A percentile compares a stretch with the other conserved stretches of the same genome.
phyloP scores from a whole-genome alignment of 1,140 invertebrate genomes.

The Aphidius gifuensis region DNA sequence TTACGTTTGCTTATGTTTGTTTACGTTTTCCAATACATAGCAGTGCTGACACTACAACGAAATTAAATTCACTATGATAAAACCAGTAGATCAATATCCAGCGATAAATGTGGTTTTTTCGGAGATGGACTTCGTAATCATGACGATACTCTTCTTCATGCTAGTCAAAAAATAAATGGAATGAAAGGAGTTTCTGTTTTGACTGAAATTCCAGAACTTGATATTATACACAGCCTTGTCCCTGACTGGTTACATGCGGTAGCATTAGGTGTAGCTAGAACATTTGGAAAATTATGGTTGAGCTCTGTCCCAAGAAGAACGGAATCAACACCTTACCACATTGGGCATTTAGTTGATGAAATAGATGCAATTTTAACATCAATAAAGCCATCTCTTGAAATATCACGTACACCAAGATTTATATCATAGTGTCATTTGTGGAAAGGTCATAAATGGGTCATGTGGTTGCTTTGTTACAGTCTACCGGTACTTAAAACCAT shows the following conservation, averaged over 20 bases:
- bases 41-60: too few species aligned
- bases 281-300: constrained; percentile 26
- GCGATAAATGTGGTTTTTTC: too few species aligned
- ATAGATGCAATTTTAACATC: too few species aligned
- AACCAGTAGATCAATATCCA: too few species aligned
- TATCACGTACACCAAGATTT: too few species aligned
- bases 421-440: constrained; percentile 4
- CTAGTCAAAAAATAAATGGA: constrained; percentile 8
- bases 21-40: too few species aligned
- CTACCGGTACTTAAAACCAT: neutral
- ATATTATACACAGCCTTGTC: constrained; percentile 17
- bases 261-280: constrained; percentile 21
- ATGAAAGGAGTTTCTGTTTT: constrained; percentile 12
- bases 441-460: constrained; percentile 29
- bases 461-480: constrained; percentile 15
- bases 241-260: constrained; percentile 29
- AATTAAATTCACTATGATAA: too few species aligned
- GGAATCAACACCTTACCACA: too few species aligned
- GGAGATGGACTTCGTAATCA: constrained; percentile 8
- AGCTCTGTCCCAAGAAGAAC: too few species aligned
- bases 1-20: too few species aligned
- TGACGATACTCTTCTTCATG: constrained; percentile 6
- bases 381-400: too few species aligned
- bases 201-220: constrained; percentile 16
- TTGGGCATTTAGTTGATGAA: too few species aligned